Percentiles rank a stretch among this genome's conserved stretches.
These are phyloP conservation scores for Conomelus anceps DNA, from an alignment of 2,888 invertebrate genomes.

Conservation along the genomic window DNA sequence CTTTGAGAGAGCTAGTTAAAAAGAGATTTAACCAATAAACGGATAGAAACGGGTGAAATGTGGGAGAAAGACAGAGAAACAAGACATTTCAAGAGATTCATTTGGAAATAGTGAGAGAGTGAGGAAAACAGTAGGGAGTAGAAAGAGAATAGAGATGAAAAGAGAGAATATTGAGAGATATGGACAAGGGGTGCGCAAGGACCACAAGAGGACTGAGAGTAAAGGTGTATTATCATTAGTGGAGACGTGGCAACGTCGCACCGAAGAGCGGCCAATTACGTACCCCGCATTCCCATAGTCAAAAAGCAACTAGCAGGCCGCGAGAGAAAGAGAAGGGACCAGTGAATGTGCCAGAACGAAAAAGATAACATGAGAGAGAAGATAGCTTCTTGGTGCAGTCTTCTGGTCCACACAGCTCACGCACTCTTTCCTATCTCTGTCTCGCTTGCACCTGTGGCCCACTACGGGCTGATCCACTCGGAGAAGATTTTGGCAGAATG, in stretches of 20 bases:
- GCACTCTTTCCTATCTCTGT: neutral
- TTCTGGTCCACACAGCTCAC: neutral
- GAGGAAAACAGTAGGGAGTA: neutral
- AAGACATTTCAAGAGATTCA: neutral
- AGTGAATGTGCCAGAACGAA: too few relatives aligned
- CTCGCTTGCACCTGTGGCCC: neutral
- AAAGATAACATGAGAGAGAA: neutral
- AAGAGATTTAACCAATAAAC: neutral
- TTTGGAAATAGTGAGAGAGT: neutral
- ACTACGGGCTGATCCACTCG: neutral
- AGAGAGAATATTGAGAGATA: too few relatives aligned
- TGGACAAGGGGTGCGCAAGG: too few relatives aligned
- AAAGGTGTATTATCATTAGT: conserved; percentile 4
- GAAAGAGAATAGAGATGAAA: neutral
- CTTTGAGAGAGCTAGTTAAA: too few relatives aligned
- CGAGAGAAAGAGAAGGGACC: neutral
- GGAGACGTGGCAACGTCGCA: neutral
- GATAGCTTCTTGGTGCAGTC: neutral
- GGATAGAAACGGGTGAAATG: too few relatives aligned
- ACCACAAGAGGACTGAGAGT: neutral
- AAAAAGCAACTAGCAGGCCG: neutral
- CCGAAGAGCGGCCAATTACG: conserved; percentile 1
- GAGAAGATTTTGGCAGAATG: neutral
- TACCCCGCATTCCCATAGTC: neutral
- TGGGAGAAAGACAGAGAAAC: neutral